Evolutionary conservation across 2,888 invertebrate species (phyloP), one percentile per base, ranked within the genome.

Genomic region (Alitta virens): DNA sequence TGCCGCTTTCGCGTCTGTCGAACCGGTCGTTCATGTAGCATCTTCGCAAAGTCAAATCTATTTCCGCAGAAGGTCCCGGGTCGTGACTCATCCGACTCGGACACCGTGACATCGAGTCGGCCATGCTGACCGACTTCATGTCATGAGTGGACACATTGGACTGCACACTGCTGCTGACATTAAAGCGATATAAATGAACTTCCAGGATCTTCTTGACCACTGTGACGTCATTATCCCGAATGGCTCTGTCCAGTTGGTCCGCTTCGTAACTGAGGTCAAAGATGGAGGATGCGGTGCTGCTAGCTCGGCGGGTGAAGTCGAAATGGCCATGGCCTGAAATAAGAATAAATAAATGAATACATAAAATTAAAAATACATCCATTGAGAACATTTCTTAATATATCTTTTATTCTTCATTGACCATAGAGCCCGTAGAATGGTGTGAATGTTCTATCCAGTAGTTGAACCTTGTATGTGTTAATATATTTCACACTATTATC

Each of bases 171-270:
- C n/a, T 21, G 46, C 42, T 54, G 26, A 42, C 26, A 21, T 24
- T 26, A 21, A 54, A 53, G 7, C 27, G 51, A 12, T 57, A 24
- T 14, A 25, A 46, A 71, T 86, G 85, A n/a, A 85, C 75, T 66
- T 85, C 84, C 49, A 86, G 77, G 24, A 85, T 82, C 61, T 84
- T 82, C 68, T 82, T 83, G 52, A 85, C 85, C 52, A 82, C 76
- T 60, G 78, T 72, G 23, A 83, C 79, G 74, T 86, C 85, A 74
- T 86, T 86, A 69, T 82, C 82, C 54, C 83, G 79, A 54, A 85
- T 83, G 5, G 85, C 85, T 56, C 82, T 74, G 70, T 86, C 86
- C 67, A 86, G 77, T 68, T 84, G 82, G 56, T 84, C 84, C 42
- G 84, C 84, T 71, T 84, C 84, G 27, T 77, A 75, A 23, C 81